Base-by-base conservation (phyloP, 2,797 vertebrate genomes). In the Enteromius radiatus region DNA sequence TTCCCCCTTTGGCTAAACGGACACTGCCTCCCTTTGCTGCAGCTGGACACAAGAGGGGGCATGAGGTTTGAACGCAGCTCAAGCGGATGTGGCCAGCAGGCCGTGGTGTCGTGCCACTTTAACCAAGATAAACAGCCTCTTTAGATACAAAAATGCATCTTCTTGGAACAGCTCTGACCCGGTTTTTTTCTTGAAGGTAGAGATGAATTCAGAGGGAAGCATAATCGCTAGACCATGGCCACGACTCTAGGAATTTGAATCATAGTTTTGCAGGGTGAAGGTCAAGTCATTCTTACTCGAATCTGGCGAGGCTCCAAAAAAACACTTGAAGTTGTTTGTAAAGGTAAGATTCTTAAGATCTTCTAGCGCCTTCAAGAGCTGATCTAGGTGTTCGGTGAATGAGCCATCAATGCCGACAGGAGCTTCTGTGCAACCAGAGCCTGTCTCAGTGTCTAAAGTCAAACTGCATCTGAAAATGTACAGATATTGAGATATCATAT, bases 21-120 rank as follows among this genome's bases (percentile, higher is more conserved):
- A 74, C 70, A 81, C 28, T 21, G 17, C 26, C 49, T 80, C 31
- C 19, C 47, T 63, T 63, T 45, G 59, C 47, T 77, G 56, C 68
- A 79, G 75, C 63, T 52, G 41, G 43, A 84, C 85, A 78, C 73
- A 76, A 73, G 38, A 61, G 76, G 71, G 65, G 38, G 59, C 65
- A 54, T 71, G 49, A 64, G 71, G 52, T 69, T 70, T 61, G 43
- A 64, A 68, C 33, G 78, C 41, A 77, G 73, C 38, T 38, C 63
- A 23, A 68, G 23, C 1, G 36, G 1, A 65, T 67, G 15, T 70
- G 23, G 65, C 54, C 49, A 14, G 23, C 31, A 41, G 63, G 19
- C 68, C 31, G 28, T 28, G 10, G 17, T 73, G 12, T 21, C 56
- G 71, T 49, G 68, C 43, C 68, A 52, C 61, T 73, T 52, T n/a